Evolutionary conservation across 2,888 invertebrate genomes (phyloP).

Genomic region (Lepetodrilus schrolli): DNA sequence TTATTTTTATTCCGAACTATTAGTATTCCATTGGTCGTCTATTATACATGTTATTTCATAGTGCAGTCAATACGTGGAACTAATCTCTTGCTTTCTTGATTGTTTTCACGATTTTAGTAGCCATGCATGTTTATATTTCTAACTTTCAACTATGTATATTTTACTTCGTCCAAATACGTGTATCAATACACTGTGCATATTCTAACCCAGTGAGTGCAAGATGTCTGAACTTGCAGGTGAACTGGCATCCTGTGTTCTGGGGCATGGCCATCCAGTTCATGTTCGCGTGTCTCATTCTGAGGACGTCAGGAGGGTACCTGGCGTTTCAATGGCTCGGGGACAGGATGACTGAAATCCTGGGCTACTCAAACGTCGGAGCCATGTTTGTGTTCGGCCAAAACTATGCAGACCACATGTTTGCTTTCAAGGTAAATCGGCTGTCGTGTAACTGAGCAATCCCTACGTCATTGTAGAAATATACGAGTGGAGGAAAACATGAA

Average conservation of each 20-base stretch:
- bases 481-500: too few species aligned
- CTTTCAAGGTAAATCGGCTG: constrained; percentile 91
- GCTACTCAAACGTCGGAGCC: constrained; percentile 86
- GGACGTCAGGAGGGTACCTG: constrained; percentile 74
- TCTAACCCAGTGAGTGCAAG: too few species aligned
- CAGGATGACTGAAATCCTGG: constrained; percentile 84
- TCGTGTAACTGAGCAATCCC: too few species aligned
- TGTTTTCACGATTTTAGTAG: neutral
- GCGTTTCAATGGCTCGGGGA: constrained; percentile 83
- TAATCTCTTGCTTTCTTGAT: neutral
- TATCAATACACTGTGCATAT: neutral
- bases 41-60: too few species aligned
- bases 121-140: neutral
- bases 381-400: constrained; percentile 86
- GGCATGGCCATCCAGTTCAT: constrained; percentile 89
- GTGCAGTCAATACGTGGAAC: too few species aligned
- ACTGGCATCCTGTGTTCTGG: constrained; percentile 84
- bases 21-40: too few species aligned
- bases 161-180: neutral
- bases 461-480: too few species aligned
- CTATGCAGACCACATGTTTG: constrained; percentile 81
- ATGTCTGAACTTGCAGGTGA: constrained; percentile 66
- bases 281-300: constrained; percentile 76
- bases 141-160: neutral
- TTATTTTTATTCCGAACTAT: too few species aligned